Percentiles rank a stretch among this genome's conserved stretches.
These are phyloP conservation scores for Suricata suricatta DNA, from an alignment of 2,113 vertebrate genomes.

Conservation along the genomic window DNA sequence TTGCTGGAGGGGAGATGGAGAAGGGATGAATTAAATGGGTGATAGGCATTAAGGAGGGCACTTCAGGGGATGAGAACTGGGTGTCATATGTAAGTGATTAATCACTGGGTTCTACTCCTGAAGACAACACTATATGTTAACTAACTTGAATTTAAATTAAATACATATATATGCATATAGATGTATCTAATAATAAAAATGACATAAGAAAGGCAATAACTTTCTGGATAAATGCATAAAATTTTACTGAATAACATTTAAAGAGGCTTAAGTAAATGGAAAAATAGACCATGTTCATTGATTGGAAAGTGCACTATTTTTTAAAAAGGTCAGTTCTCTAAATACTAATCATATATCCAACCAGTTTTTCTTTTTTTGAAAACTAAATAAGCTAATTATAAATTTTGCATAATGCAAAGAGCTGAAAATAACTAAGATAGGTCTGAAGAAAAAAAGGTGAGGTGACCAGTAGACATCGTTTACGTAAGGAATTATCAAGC, in stretches of 20 bases:
- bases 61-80: too few species aligned
- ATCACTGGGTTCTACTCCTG: too few species aligned
- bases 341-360: background rate
- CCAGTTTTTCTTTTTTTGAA: background rate
- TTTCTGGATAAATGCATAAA: background rate
- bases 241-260: background rate
- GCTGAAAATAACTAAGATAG: background rate
- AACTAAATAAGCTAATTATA: background rate
- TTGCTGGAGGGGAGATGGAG: too few species aligned
- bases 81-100: too few species aligned
- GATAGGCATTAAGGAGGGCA: too few species aligned
- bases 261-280: background rate
- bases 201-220: background rate
- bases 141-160: too few species aligned
- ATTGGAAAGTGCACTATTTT: background rate
- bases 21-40: too few species aligned
- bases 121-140: too few species aligned
- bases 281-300: background rate
- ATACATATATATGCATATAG: background rate
- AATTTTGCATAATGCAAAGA: background rate
- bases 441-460: background rate
- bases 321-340: background rate
- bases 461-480: background rate
- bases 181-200: background rate
- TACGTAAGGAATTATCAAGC: background rate